Evolutionary conservation across 2,113 vertebrate species (phyloP).

Genomic region (Chaetodon auriga): DNA sequence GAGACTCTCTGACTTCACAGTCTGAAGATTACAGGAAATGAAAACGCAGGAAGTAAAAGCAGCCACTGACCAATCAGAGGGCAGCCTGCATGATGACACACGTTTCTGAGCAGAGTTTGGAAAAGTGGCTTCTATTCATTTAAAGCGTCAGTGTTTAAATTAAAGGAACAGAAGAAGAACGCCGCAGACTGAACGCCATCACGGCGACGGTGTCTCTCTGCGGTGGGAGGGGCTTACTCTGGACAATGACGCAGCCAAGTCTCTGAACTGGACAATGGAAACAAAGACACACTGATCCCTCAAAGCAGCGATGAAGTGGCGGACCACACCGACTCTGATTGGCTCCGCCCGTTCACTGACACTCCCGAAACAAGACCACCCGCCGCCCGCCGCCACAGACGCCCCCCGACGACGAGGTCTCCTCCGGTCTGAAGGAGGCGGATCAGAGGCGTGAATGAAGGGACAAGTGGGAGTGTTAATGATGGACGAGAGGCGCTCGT

Average conservation of each 20-base stretch:
- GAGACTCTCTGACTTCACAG: no score
- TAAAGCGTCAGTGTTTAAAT: no score
- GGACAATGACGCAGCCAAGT: constrained; percentile 23
- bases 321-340: constrained; percentile 25
- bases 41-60: neutral
- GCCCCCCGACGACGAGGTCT: neutral
- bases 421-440: neutral
- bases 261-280: neutral
- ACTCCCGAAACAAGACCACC: neutral
- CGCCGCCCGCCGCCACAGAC: neutral
- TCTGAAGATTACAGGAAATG: no score
- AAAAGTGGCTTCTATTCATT: no score
- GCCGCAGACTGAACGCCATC: neutral
- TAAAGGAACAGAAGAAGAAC: neutral
- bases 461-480: constrained; percentile 38
- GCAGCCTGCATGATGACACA: neutral
- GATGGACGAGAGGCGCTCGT: constrained; percentile 55
- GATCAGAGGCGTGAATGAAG: constrained; percentile 26
- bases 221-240: neutral
- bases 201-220: constrained; percentile 2
- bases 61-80: neutral
- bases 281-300: constrained; percentile 64
- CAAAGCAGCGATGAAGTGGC: constrained; percentile 56
- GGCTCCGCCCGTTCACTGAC: constrained; percentile 42
- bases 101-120: neutral